Evolutionary conservation across 2,888 invertebrate genomes (phyloP), one percentile per base, ranked within the genome.

Genomic region (Diaprepes abbreviatus): DNA sequence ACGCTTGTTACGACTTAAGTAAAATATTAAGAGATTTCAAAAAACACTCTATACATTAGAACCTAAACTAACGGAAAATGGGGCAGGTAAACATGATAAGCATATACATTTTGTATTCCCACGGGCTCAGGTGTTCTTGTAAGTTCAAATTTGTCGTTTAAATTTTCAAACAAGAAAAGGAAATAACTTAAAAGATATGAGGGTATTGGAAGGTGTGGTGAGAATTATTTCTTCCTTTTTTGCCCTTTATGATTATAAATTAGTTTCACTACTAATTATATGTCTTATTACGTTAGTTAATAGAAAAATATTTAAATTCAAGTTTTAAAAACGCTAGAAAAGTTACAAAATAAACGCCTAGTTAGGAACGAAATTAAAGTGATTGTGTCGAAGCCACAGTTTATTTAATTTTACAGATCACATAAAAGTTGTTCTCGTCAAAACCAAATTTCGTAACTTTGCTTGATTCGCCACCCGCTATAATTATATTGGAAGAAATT

Each of bases 111-210:
- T 21, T 14, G 14, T 48, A 28, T 50, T 50, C 48, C 48, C 48
- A 50, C 48, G 48, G 28, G 48, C 48, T 50, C 48, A 50, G 48
- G 48, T 50, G 48, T 50, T 50, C 48, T 43, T 43, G 16, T 50
- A 50, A 28, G 48, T 50, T 50, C 14, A 50, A 31, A 14, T 50
- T 50, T 16, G 16, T 12, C 28, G 48, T 50, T 50, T 50, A 28
- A 24, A 50, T n/a, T 35, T n/a, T 35, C 9, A 35, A 35, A 50
- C 28, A 50, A 28, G 48, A 16, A 50, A 14, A 50, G 48, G 48
- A 50, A 50, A 28, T 28, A 50, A 28, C 21, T 50, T 28, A 3
- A 3, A 50, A 50, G 28, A 28, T 50, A 50, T 50, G 48, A 28
- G 48, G 48, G 48, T 50, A 28, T 28, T 6, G 4, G 28, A 14